Evolutionary conservation across 1,140 invertebrate genomes (phyloP), one percentile per base, ranked within the genome.

Genomic region (Palaemon carinicauda): DNA sequence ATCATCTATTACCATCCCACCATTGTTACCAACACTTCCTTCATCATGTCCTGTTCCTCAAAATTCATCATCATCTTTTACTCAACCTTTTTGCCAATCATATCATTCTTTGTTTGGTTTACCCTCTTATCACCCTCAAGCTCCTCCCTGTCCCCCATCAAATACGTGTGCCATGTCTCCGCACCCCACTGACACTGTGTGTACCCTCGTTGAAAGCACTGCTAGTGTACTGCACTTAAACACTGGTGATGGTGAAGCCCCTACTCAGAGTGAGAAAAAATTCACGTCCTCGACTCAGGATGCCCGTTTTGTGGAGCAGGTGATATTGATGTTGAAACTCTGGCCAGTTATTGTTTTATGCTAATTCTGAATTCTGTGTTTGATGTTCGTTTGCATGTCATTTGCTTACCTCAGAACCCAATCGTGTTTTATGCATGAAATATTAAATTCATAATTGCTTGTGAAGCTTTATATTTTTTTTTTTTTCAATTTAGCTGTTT

Each of bases 281-380:
- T 5, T 9, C 12, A 7, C 41, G 7, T 51, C 14, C 53, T 27
- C 17, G 19, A 9, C 50, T 17, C 80, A 82, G 53, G 80, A 53
- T 54, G 69, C 53, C 65, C 19, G 65, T 51, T 82, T 82, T 41
- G n/a, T 54, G 27, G 56, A 82, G 41, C 80, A 82, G 80, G 80
- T 82, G 80, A 74, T 82, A 29, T 74, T 41, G 33, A 19, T n/a
- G n/a, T 12, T 78, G 41, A 12, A 41, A 3, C 15, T 52, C 19
- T 80, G 52, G 24, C n/a, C 33, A 21, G 21, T 31, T 60, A 21
- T 19, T 69, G 1, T 69, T 69, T 69, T n/a, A 9, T 65, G n/a
- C 21, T 65, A 3, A 14, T 69, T 17, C 5, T 69, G 15, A 24
- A 14, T 69, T 5, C 7, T 69, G 24, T 27, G 21, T 7, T 69